Conservation (phyloP, 92 coral and sea anemone genomes). For the Chrysogorgia sp. region DNA sequence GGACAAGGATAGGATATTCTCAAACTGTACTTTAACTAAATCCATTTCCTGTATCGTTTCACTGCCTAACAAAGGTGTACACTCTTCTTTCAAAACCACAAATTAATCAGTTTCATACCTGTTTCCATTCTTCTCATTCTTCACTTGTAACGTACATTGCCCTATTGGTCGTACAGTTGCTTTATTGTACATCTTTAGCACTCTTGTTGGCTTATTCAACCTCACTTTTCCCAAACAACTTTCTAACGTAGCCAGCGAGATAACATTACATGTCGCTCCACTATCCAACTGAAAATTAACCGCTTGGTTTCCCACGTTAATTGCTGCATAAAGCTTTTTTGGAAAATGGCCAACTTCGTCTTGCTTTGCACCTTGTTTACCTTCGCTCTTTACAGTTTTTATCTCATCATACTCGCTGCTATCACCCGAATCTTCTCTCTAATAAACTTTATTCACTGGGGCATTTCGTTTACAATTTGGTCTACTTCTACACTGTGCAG, state of each 20-base stretch:
- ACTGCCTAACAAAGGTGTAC: slow-evolving; percentile 56
- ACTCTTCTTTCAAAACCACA: slow-evolving; percentile 26
- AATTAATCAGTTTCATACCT: slow-evolving; percentile 50
- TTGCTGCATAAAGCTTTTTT: slow-evolving; percentile 40
- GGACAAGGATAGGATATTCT: slow-evolving; percentile 48
- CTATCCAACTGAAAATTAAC: slow-evolving; percentile 60
- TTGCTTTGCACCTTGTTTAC: slow-evolving; percentile 26
- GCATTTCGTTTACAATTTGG: not conserved
- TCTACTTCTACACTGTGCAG: slow-evolving; percentile 50
- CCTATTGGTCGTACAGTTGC: slow-evolving; percentile 45
- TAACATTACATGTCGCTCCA: slow-evolving; percentile 59
- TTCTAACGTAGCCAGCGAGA: slow-evolving; percentile 37
- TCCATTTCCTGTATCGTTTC: slow-evolving; percentile 56
- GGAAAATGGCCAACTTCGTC: slow-evolving; percentile 40
- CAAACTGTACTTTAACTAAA: slow-evolving; percentile 45
- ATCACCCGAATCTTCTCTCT: not conserved
- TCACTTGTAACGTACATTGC: slow-evolving; percentile 54
- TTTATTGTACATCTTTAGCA: slow-evolving; percentile 52
- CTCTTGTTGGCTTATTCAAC: slow-evolving; percentile 18
- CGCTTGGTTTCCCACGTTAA: slow-evolving; percentile 49
- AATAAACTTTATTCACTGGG: slow-evolving; percentile 12
- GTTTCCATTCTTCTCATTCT: slow-evolving; percentile 51
- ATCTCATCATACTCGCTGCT: slow-evolving; percentile 52
- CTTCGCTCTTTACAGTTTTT: slow-evolving; percentile 25
- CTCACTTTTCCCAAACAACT: slow-evolving; percentile 53